Conservation (phyloP, 2,797 vertebrate species). For the Sebastes oblongus region DNA sequence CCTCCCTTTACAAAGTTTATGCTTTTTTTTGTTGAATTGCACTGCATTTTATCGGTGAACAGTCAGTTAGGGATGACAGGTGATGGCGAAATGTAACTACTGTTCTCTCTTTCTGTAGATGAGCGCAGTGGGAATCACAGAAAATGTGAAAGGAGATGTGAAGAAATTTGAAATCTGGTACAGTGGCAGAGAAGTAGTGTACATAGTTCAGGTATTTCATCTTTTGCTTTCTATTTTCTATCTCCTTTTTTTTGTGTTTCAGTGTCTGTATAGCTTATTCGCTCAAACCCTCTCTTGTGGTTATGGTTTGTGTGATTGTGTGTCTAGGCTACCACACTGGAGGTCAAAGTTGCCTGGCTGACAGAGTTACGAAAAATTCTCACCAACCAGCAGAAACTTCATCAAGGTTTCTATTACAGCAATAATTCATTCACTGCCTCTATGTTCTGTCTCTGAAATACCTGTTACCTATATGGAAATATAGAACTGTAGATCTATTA, state of each 20-base stretch:
- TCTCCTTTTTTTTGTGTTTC: not conserved
- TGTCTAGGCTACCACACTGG: constrained; percentile 87
- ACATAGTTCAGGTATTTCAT: constrained; percentile 89
- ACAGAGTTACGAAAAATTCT: constrained; percentile 91
- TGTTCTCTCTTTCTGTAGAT: constrained; percentile 80
- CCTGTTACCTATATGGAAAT: not conserved
- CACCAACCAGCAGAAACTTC: constrained; percentile 87
- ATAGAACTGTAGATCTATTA: not conserved
- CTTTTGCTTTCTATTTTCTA: not conserved
- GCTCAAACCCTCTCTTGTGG: not conserved
- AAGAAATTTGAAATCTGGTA: constrained; percentile 99
- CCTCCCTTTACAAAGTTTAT: not conserved
- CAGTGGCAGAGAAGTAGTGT: constrained; percentile 92
- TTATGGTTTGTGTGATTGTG: not conserved
- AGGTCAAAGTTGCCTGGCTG: constrained; percentile 93
- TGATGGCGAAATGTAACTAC: not conserved
- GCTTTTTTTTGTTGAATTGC: not conserved
- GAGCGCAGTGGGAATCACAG: constrained; percentile 92
- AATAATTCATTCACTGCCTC: not conserved
- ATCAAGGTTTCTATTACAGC: constrained; percentile 80
- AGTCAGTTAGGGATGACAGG: not conserved
- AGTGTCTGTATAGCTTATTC: not conserved
- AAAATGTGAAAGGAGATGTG: constrained; percentile 93
- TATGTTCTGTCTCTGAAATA: not conserved
- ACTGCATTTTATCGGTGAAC: not conserved